Evolutionary conservation across 2,888 invertebrate genomes (phyloP), one percentile per base, ranked within the genome.

Genomic region (Apamea epomidion): DNA sequence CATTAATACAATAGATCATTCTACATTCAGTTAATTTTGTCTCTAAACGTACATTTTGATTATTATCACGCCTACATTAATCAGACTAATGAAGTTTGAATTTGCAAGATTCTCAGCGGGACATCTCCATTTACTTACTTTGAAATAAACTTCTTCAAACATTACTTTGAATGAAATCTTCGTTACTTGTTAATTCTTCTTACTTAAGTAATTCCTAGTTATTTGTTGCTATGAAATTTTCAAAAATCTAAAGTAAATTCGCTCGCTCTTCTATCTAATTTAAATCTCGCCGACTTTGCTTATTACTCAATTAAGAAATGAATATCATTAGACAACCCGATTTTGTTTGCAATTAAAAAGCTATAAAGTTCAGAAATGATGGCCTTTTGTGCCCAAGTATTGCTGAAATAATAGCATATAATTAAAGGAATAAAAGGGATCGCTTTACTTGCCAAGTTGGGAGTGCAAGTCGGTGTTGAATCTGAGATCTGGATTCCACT

Each of bases 61-160:
- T n/a, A 54, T 18, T n/a, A 37, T 37, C 25, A 70, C 21, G 21
- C 70, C 21, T 25, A 14, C 29, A 29, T 48, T 70, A 21, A 51
- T 70, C 25, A 51, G 51, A 25, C 8, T 54, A 37, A 37, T 37
- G 0, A 37, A 37, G 37, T 25, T 32, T 48, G 14, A 70, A 32
- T 51, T 70, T 37, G 10, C 3, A 29, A 29, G 10, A 29, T 29
- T 42, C 8, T 45, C 32, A 54, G 76, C 14, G 25, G 14, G 21
- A 16, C n/a, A 48, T 25, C 48, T 76, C 7, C 12, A 74, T 74
- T 77, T 21, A 76, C 62, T 62, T 77, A 51, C 21, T 62, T 76
- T 37, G 7, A 65, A 65, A 65, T 54, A 29, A 65, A 65, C 25
- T 76, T 29, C 21, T 29, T 64, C 14, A 16, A 25, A 25, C 14